These are phyloP conservation scores for Paramacrobiotus metropolitanus DNA, from an alignment of 1,140 invertebrate species.

Conservation along the genomic window DNA sequence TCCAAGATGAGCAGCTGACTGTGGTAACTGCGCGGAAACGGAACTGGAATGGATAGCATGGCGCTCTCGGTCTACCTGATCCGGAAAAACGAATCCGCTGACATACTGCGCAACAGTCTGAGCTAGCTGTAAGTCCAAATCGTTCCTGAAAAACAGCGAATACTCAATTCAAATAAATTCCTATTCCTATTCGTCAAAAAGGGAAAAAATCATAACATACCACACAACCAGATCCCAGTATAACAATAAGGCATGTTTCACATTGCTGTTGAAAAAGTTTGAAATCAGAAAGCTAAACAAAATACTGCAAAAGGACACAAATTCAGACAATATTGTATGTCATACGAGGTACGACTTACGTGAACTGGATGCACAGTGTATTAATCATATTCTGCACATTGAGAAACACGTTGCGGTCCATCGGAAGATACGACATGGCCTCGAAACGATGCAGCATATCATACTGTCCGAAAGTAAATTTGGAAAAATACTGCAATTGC, in stretches of 20 bases:
- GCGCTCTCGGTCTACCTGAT: background rate
- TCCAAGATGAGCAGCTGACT: too few relatives aligned
- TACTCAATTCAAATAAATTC: too few relatives aligned
- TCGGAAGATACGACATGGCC: background rate
- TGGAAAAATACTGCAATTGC: background rate
- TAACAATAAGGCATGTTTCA: background rate
- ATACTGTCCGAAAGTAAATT: background rate
- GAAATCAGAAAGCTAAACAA: too few relatives aligned
- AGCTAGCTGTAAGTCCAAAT: background rate
- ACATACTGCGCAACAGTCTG: background rate
- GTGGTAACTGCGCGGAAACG: too few relatives aligned
- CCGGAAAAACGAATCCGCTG: background rate
- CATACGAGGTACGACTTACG: too few relatives aligned
- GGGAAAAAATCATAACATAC: too few relatives aligned
- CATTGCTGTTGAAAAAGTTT: background rate
- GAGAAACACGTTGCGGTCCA: background rate
- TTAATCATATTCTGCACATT: background rate
- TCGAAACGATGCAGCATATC: background rate
- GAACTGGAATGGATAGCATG: background rate
- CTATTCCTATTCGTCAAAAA: too few relatives aligned
- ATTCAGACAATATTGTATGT: background rate
- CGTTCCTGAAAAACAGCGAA: too few relatives aligned
- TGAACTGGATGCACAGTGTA: background rate
- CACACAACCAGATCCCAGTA: background rate
- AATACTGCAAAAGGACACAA: too few relatives aligned